phyloP scores from a whole-genome alignment of 2,888 invertebrate species.

The Scaptomyza caliginosa region DNA sequence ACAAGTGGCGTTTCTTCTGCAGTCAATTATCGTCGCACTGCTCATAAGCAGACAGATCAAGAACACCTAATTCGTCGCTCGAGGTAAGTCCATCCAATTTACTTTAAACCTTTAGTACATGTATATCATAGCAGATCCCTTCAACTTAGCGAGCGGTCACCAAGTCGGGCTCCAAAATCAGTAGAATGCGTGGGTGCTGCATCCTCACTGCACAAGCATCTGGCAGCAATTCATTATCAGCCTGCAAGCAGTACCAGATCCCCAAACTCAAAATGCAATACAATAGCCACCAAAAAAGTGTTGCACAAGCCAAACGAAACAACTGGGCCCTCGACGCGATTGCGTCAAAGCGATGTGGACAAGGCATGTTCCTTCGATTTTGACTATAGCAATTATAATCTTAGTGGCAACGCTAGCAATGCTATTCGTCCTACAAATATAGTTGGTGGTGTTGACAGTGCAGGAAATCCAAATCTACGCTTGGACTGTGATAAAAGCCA shows the following conservation, averaged over 20 bases:
- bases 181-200: slow-evolving; percentile 76
- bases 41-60: slow-evolving; percentile 77
- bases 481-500: slow-evolving; percentile 83
- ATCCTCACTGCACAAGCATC: slow-evolving; percentile 30
- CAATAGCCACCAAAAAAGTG: slow-evolving; percentile 56
- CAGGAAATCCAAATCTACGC: slow-evolving; percentile 76
- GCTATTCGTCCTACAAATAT: slow-evolving; percentile 29
- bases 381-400: slow-evolving; percentile 81
- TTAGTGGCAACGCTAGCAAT: slow-evolving; percentile 6
- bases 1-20: background rate
- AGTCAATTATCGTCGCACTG: slow-evolving; percentile 72
- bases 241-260: slow-evolving; percentile 66
- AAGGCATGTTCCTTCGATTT: slow-evolving; percentile 84
- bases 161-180: slow-evolving; percentile 83
- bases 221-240: slow-evolving; percentile 42
- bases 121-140: slow-evolving; percentile 84
- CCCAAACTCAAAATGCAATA: slow-evolving; percentile 78
- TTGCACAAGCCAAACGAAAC: slow-evolving; percentile 32
- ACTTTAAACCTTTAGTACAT: too few relatives aligned
- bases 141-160: slow-evolving; percentile 87
- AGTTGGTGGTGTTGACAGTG: slow-evolving; percentile 59
- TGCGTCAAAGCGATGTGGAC: slow-evolving; percentile 78
- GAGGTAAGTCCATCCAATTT: too few relatives aligned
- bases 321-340: slow-evolving; percentile 34
- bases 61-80: slow-evolving; percentile 84